Evolutionary conservation across 2,888 invertebrate genomes (phyloP).

Genomic region (Microctonus hyperodae): DNA sequence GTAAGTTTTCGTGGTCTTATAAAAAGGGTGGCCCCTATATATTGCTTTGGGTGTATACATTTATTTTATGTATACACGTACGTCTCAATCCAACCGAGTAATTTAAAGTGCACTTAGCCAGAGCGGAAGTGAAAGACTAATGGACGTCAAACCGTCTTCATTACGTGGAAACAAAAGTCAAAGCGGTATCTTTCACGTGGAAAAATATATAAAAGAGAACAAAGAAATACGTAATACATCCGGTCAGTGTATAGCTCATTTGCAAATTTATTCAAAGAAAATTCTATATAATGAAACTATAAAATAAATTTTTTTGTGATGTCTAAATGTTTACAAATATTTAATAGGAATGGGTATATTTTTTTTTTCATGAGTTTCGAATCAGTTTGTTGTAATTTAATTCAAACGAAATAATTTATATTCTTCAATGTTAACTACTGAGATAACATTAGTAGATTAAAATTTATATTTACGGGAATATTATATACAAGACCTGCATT

Average conservation of each 20-base stretch:
- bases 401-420: background rate
- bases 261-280: background rate
- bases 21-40: background rate
- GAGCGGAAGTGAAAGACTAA: constrained; percentile 25
- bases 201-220: background rate
- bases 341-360: too few species aligned
- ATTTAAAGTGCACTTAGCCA: constrained; percentile 10
- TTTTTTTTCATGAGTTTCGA: background rate
- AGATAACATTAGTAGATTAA: constrained; percentile 3
- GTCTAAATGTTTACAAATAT: background rate
- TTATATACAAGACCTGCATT: too few species aligned
- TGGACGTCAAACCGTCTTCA: constrained; percentile 5
- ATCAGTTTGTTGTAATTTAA: constrained; percentile 12
- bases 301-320: background rate
- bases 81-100: constrained; percentile 1
- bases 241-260: background rate
- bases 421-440: background rate
- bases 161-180: background rate
- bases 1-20: constrained; percentile 36
- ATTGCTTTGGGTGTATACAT: background rate
- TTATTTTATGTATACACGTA: background rate
- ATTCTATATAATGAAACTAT: background rate
- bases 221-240: constrained; percentile 20
- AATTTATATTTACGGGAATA: background rate
- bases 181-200: constrained; percentile 3